These are phyloP conservation scores for Pelecanus crispus DNA, from an alignment of 2,113 vertebrate genomes.

Conservation along the genomic window DNA sequence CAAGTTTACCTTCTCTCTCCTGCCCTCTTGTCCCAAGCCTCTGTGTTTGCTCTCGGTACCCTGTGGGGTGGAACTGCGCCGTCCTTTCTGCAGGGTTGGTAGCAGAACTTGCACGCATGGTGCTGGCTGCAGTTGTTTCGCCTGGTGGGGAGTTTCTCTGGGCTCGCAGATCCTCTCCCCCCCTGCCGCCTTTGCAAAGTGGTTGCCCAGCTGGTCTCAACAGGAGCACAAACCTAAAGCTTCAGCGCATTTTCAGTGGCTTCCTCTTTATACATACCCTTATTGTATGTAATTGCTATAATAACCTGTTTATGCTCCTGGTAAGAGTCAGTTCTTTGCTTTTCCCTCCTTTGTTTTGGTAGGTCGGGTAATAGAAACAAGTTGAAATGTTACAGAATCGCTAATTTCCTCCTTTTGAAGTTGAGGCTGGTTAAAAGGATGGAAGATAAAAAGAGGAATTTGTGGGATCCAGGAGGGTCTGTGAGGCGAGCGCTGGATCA, in stretches of 20 bases:
- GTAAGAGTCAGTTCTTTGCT: background rate
- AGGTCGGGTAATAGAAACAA: background rate
- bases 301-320: background rate
- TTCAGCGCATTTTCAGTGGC: background rate
- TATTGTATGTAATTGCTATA: background rate
- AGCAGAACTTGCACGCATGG: rapidly evolving
- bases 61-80: background rate
- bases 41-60: background rate
- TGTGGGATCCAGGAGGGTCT: background rate
- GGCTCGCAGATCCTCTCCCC: background rate
- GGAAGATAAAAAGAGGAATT: background rate
- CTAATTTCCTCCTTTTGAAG: conserved; percentile 14
- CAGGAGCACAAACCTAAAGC: background rate
- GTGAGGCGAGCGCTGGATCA: background rate
- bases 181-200: background rate
- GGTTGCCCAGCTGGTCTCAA: background rate
- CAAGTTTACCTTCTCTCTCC: background rate
- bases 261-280: background rate
- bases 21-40: background rate
- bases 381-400: background rate
- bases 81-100: rapidly evolving
- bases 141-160: background rate
- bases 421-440: background rate
- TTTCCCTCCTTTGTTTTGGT: background rate
- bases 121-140: background rate